A percentile compares a stretch with the other conserved stretches of the same genome.
phyloP scores from a whole-genome alignment of 1,140 invertebrate genomes.

The Saccostrea echinata region DNA sequence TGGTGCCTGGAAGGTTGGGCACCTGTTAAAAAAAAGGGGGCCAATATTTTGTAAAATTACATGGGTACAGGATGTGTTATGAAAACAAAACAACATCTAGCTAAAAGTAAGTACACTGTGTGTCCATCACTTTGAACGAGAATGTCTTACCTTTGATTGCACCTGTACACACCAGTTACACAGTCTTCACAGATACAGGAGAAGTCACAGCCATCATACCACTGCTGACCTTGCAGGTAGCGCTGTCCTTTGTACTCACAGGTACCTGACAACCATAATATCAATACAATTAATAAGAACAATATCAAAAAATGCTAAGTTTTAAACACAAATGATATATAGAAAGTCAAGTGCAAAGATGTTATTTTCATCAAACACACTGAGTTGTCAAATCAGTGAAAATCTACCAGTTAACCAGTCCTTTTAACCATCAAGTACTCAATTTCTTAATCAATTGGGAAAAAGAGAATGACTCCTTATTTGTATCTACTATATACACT shows the following conservation, averaged over 20 bases:
- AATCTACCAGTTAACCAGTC: too few species aligned
- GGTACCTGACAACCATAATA: slow-evolving; percentile 49
- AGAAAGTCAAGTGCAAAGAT: too few species aligned
- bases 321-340: too few species aligned
- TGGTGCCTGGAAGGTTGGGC: slow-evolving; percentile 62
- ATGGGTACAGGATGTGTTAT: not conserved
- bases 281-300: too few species aligned
- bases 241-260: slow-evolving; percentile 61
- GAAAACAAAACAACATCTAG: not conserved
- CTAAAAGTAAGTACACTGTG: not conserved
- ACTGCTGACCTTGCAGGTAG: slow-evolving; percentile 63
- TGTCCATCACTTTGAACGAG: not conserved
- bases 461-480: too few species aligned
- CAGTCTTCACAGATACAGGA: slow-evolving; percentile 64
- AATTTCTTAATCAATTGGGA: too few species aligned
- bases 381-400: too few species aligned
- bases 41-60: not conserved
- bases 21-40: slow-evolving; percentile 57
- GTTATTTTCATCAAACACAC: too few species aligned
- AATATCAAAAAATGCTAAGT: too few species aligned
- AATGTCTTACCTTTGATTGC: slow-evolving; percentile 47
- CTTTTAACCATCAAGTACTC: too few species aligned
- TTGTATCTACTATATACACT: too few species aligned
- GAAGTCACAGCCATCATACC: slow-evolving; percentile 63
- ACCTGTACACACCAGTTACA: slow-evolving; percentile 62